phyloP scores from a whole-genome alignment of 2,797 vertebrate genomes.

The Podarcis lilfordi region DNA sequence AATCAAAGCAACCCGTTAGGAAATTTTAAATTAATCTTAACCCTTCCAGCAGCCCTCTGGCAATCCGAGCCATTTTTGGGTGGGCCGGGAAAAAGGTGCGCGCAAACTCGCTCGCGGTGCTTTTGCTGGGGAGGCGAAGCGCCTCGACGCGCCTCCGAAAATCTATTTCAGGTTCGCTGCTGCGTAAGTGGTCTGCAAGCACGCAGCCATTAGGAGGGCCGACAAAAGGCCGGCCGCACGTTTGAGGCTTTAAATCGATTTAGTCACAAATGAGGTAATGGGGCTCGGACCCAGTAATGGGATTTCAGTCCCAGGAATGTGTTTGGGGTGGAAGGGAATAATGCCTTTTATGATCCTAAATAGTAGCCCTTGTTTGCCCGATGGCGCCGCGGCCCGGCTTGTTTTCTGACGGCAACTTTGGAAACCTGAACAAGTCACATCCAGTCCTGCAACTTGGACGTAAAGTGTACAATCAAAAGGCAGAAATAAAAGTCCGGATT shows the following conservation, averaged over 20 bases:
- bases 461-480: background rate
- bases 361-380: background rate
- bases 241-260: background rate
- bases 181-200: background rate
- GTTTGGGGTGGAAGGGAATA: background rate
- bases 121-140: too few species aligned
- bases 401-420: background rate
- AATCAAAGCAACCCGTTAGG: background rate
- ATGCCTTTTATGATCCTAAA: background rate
- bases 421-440: background rate
- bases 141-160: too few species aligned
- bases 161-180: background rate
- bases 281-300: background rate
- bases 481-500: background rate
- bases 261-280: background rate
- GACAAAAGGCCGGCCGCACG: background rate
- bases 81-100: background rate
- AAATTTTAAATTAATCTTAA: background rate
- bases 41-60: too few species aligned
- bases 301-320: background rate
- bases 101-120: background rate
- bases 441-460: background rate
- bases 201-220: background rate
- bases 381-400: background rate
- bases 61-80: background rate